Conservation (phyloP, 2,113 vertebrate species). For the Perca schrenkii region DNA sequence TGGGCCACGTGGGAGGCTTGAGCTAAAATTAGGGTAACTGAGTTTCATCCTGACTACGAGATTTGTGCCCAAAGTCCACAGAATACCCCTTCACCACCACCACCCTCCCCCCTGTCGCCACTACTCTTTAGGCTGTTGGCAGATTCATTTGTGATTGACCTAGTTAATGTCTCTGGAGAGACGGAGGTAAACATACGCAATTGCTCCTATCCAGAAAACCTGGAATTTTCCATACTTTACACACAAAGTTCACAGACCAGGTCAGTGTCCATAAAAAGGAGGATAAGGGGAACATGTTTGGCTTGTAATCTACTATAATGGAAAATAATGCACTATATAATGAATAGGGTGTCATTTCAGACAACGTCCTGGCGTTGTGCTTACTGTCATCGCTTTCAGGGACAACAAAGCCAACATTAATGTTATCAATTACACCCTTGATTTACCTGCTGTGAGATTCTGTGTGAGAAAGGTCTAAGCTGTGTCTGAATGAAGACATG, state of each 20-base stretch:
- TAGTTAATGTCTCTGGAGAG: constrained; percentile 75
- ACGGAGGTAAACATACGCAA: constrained; percentile 73
- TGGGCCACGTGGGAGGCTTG: constrained; percentile 48
- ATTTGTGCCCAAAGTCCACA: constrained; percentile 64
- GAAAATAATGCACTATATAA: constrained; percentile 5
- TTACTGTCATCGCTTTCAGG: background rate
- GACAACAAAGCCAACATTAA: background rate
- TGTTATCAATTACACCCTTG: background rate
- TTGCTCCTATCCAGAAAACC: constrained; percentile 60
- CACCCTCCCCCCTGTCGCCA: constrained; percentile 44
- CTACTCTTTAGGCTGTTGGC: constrained; percentile 68
- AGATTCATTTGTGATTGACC: constrained; percentile 80
- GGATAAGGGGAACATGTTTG: constrained; percentile 24
- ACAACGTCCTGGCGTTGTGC: background rate
- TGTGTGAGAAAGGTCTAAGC: background rate
- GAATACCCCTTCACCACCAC: constrained; percentile 14
- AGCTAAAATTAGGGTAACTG: constrained; percentile 68
- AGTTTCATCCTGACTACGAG: constrained; percentile 58
- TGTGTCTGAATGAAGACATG: background rate
- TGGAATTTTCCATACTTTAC: constrained; percentile 76
- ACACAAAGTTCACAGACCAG: constrained; percentile 38
- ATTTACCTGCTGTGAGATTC: background rate
- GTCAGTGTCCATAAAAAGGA: constrained; percentile 15
- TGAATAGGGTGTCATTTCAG: background rate
- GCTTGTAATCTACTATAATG: background rate